These are phyloP conservation scores for Thunnus thynnus DNA, from an alignment of 2,113 vertebrate genomes.

Conservation along the genomic window DNA sequence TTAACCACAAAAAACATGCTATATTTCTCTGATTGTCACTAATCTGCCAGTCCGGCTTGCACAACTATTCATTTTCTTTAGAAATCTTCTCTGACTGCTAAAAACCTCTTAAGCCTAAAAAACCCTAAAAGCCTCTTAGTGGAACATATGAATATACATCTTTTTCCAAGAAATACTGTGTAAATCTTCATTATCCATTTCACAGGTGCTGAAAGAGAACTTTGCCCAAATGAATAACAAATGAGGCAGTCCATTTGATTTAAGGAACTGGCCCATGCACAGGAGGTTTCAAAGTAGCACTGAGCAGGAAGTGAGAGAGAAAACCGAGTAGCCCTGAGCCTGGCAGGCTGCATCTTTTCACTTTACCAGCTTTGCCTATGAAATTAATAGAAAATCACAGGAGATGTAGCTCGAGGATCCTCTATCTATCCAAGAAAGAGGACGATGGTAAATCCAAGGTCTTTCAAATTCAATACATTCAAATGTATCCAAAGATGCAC, in stretches of 20 bases:
- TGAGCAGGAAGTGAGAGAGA: constrained; percentile 34
- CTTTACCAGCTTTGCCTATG: constrained; percentile 51
- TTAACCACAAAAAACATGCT: constrained; percentile 17
- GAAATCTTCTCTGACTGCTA: constrained; percentile 28
- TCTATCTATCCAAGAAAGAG: constrained; percentile 39
- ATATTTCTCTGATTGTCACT: constrained; percentile 40
- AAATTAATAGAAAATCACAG: constrained; percentile 61
- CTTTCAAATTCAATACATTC: not conserved
- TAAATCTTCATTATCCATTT: constrained; percentile 35
- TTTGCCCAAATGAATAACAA: constrained; percentile 36
- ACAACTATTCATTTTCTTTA: constrained; percentile 63
- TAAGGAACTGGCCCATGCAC: constrained; percentile 9
- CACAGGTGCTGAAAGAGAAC: constrained; percentile 17
- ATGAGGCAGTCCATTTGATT: constrained; percentile 48
- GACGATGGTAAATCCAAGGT: constrained; percentile 4
- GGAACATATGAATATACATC: constrained; percentile 21
- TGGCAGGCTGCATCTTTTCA: constrained; percentile 30
- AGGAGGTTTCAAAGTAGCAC: constrained; percentile 5
- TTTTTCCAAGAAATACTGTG: constrained; percentile 3
- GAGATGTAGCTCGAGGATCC: constrained; percentile 36
- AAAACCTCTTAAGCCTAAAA: not conserved
- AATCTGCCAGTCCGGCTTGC: constrained; percentile 46
- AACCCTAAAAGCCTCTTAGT: constrained; percentile 64
- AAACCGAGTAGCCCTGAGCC: constrained; percentile 5
- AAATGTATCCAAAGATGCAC: not conserved